Evolutionary conservation across 1,140 invertebrate genomes (phyloP).

Genomic region (Euborellia annulipes): DNA sequence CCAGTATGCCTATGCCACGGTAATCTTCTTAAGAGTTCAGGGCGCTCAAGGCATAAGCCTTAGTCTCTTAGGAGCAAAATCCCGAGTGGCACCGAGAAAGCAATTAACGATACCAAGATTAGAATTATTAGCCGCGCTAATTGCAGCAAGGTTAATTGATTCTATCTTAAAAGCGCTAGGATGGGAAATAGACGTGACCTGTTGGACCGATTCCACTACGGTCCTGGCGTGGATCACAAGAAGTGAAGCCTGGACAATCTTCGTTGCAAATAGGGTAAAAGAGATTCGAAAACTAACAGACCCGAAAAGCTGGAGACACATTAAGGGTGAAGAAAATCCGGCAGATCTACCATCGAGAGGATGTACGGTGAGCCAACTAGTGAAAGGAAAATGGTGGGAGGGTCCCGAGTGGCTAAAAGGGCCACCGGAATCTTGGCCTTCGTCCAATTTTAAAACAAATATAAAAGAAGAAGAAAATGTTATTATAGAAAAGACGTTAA

Average conservation of each 20-base stretch:
- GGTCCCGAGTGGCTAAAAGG: constrained; percentile 22
- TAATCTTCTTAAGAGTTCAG: constrained; percentile 16
- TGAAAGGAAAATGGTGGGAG: constrained; percentile 25
- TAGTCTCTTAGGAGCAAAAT: constrained; percentile 20
- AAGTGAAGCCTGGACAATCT: constrained; percentile 14
- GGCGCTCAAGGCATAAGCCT: constrained; percentile 3
- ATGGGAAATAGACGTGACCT: constrained; percentile 5
- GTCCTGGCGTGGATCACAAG: constrained; percentile 20
- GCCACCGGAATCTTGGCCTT: constrained; percentile 15
- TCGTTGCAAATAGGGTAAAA: constrained; percentile 14
- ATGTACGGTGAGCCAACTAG: constrained; percentile 18
- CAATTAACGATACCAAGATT: constrained; percentile 20
- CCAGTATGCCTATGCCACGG: constrained; percentile 19
- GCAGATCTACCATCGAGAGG: constrained; percentile 28
- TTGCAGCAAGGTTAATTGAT: constrained; percentile 19
- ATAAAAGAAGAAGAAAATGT: constrained; percentile 10
- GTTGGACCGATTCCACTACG: constrained; percentile 22
- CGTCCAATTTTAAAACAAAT: not conserved
- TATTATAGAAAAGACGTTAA: not conserved
- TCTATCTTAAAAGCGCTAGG: constrained; percentile 11
- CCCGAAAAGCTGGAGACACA: constrained; percentile 20
- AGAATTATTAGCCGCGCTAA: constrained; percentile 22
- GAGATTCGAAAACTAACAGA: constrained; percentile 12
- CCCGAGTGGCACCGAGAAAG: constrained; percentile 20
- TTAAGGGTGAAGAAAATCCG: constrained; percentile 25